These are phyloP conservation scores for Myotis daubentonii DNA, from an alignment of 2,797 vertebrate genomes.

Conservation along the genomic window DNA sequence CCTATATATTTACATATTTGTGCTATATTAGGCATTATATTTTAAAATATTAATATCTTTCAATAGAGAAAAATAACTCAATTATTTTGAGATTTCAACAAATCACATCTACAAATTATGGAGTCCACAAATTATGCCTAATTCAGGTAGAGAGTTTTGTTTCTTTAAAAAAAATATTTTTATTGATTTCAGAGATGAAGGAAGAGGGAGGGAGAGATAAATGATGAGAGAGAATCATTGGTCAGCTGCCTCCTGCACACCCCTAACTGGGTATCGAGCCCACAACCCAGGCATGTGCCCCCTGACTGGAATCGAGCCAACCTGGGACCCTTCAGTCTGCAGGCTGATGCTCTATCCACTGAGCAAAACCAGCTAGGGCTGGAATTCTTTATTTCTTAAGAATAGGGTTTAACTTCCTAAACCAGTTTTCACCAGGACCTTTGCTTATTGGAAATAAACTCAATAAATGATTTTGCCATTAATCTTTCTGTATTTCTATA, in stretches of 20 bases:
- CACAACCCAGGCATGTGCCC: too few relatives aligned
- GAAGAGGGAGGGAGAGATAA: too few relatives aligned
- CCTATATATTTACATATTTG: neutral
- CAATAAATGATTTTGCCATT: slow-evolving; percentile 80
- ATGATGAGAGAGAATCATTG: too few relatives aligned
- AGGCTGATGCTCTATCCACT: too few relatives aligned
- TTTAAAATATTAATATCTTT: slow-evolving; percentile 39
- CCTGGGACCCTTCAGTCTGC: too few relatives aligned
- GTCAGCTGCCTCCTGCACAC: too few relatives aligned
- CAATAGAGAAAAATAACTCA: slow-evolving; percentile 69
- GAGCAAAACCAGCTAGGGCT: neutral
- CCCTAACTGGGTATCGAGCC: too few relatives aligned
- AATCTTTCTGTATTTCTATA: slow-evolving; percentile 78
- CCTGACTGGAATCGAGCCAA: too few relatives aligned
- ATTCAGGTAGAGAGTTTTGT: slow-evolving; percentile 68
- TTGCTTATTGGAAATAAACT: slow-evolving; percentile 78
- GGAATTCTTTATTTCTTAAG: slow-evolving; percentile 71
- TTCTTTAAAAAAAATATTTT: neutral
- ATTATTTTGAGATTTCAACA: slow-evolving; percentile 81
- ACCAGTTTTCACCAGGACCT: slow-evolving; percentile 79
- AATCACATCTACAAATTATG: slow-evolving; percentile 74
- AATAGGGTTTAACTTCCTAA: slow-evolving; percentile 77
- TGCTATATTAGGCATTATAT: slow-evolving; percentile 7
- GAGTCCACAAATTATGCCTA: slow-evolving; percentile 33
- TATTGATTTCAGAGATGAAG: too few relatives aligned